Evolutionary conservation across 2,888 invertebrate species (phyloP), one percentile per base, ranked within the genome.

Genomic region (Acrobasis repandana): DNA sequence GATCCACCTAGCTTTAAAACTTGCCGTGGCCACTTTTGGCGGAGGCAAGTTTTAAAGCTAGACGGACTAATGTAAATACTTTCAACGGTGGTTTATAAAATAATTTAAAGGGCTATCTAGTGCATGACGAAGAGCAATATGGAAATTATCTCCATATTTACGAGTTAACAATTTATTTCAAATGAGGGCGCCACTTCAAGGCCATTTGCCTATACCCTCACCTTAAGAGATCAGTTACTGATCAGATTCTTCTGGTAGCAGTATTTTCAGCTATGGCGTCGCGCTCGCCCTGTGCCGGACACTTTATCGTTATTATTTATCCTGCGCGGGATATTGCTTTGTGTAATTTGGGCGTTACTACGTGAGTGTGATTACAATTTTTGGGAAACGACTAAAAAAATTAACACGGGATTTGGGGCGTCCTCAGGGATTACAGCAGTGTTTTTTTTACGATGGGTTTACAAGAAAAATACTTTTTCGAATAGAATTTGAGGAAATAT

Each of bases 231-330:
- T 20, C 20, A 38, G 38, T 20, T 11, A 28, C 15, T n/a, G 34
- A 15, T 33, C n/a, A n/a, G n/a, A 36, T 16, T 2, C 20, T 38
- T 54, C 47, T 34, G 57, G 16, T 48, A 10, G 5, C 38, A 34
- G 9, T 33, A 16, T 48, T 34, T 34, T 48, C 11, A 28, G 14
- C 47, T 57, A 18, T 57, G 57, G 9, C 57, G 33, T 16, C 15
- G 34, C 36, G 54, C 34, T 57, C 34, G 28, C 57, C 28, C 47
- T 57, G 57, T 16, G 34, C 33, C 34, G 47, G 49, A 58, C 58
- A 58, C 58, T 58, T 58, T 58, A 58, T 49, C 36, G 58, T 58
- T 58, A 58, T 58, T 58, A 58, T 58, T 50, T 38, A 58, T 58
- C 50, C 58, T 14, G 48, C 47, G 57, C 36, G 58, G 58, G 49